phyloP scores from a whole-genome alignment of 2,797 vertebrate species.

The Pteronotus mesoamericanus region DNA sequence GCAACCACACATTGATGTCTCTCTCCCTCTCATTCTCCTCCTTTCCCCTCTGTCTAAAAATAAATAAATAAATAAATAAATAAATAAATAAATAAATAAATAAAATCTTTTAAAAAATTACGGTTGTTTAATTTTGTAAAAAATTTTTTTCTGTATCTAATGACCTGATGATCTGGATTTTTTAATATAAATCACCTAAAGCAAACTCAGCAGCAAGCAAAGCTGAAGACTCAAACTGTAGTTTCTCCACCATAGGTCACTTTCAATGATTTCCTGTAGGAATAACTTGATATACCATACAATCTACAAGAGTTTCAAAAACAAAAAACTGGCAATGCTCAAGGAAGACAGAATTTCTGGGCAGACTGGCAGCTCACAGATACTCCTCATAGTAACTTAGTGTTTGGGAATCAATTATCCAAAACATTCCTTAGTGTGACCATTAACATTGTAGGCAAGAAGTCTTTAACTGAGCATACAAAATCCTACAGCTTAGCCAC shows the following conservation, averaged over 20 bases:
- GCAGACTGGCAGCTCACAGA: not conserved
- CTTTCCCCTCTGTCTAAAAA: too few species aligned
- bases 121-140: not conserved
- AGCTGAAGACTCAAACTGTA: not conserved
- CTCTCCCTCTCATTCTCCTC: too few species aligned
- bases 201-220: not conserved
- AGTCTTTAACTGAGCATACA: not conserved
- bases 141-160: not conserved
- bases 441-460: not conserved
- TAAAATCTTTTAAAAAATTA: too few species aligned
- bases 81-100: too few species aligned
- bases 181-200: not conserved
- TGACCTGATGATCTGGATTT: not conserved
- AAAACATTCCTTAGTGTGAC: not conserved
- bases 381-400: not conserved
- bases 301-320: not conserved
- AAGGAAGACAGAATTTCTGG: not conserved
- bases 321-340: not conserved
- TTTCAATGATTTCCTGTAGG: not conserved
- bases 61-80: too few species aligned
- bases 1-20: too few species aligned
- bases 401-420: not conserved
- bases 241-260: not conserved
- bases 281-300: not conserved
- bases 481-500: not conserved